A percentile compares a stretch with the other conserved stretches of the same genome.
Conservation (phyloP, 2,797 vertebrate genomes). For the Myioborus miniatus region DNA sequence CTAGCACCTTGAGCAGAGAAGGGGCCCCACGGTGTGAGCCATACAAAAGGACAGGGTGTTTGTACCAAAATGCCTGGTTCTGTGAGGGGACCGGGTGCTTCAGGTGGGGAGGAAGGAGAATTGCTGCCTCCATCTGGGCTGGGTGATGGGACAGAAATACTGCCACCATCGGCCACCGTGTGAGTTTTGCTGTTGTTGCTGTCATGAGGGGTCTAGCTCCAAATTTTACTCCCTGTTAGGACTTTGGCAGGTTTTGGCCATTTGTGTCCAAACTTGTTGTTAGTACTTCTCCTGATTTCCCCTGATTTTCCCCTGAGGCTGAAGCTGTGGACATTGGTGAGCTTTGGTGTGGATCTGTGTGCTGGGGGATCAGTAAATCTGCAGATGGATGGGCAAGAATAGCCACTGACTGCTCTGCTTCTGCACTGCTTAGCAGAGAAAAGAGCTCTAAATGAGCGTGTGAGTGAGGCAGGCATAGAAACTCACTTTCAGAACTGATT, state of each 20-base stretch:
- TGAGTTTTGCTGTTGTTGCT: not conserved
- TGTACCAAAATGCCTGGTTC: not conserved
- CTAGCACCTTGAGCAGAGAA: not conserved
- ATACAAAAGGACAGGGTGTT: not conserved
- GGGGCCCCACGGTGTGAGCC: accelerated
- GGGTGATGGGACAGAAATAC: not conserved
- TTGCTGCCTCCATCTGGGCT: not conserved
- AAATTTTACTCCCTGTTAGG: not conserved
- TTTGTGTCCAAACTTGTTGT: accelerated
- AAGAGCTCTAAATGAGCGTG: not conserved
- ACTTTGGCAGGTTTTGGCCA: not conserved
- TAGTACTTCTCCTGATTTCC: not conserved
- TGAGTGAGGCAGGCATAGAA: not conserved
- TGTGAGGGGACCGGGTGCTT: not conserved
- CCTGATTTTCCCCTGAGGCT: not conserved
- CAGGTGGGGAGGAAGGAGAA: not conserved
- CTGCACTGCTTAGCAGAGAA: not conserved
- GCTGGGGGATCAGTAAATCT: not conserved
- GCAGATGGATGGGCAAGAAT: not conserved
- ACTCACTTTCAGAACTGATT: not conserved
- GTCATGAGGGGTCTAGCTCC: not conserved
- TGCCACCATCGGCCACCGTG: accelerated
- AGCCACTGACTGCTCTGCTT: not conserved
- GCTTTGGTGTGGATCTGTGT: accelerated
- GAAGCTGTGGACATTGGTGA: not conserved